Evolutionary conservation across 2,113 vertebrate genomes (phyloP).

Genomic region (Lichenostomus cassidix): DNA sequence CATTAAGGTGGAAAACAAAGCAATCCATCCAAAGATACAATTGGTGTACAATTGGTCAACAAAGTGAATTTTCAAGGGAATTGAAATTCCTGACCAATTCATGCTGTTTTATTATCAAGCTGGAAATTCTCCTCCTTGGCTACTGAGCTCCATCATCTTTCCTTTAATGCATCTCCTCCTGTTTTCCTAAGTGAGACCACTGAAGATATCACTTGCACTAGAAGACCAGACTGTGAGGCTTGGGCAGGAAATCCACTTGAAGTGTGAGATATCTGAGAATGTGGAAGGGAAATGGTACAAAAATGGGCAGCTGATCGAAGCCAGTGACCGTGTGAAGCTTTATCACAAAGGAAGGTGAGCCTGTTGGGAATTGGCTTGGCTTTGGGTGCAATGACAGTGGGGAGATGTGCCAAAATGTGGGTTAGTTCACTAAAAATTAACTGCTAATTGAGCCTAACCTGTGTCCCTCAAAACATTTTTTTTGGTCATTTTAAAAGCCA

Average conservation of each 20-base stretch:
- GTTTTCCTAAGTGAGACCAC: conserved; percentile 84
- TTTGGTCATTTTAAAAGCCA: neutral
- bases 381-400: neutral
- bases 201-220: conserved; percentile 89
- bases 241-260: conserved; percentile 88
- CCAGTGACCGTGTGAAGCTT: conserved; percentile 86
- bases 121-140: neutral
- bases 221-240: conserved; percentile 84
- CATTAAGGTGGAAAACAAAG: neutral
- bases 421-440: neutral
- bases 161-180: neutral
- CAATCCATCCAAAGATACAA: neutral
- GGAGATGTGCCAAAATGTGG: neutral
- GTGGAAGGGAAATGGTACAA: conserved; percentile 94
- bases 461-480: neutral
- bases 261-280: conserved; percentile 93
- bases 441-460: neutral
- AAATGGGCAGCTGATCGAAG: conserved; percentile 90
- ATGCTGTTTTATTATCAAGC: neutral
- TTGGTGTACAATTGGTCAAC: neutral
- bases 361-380: neutral
- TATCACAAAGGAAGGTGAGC: conserved; percentile 88
- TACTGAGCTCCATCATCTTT: neutral
- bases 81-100: neutral
- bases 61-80: neutral